Evolutionary conservation across 2,113 vertebrate species (phyloP).

Genomic region (Cyprinodon variegatus): DNA sequence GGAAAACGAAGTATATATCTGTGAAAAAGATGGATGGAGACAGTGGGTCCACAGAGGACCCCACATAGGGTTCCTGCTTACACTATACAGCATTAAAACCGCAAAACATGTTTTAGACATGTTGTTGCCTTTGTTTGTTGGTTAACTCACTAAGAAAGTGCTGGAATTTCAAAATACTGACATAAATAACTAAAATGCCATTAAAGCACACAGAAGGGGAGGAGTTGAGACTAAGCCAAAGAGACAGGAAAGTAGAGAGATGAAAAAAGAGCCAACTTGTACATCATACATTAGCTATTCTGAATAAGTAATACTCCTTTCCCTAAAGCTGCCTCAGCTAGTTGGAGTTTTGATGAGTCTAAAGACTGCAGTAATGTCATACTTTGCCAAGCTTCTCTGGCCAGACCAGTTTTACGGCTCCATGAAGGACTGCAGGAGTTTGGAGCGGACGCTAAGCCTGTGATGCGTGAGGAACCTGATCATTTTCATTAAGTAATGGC

Average conservation of each 20-base stretch:
- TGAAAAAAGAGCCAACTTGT: conserved; percentile 48
- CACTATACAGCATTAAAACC: neutral
- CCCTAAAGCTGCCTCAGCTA: conserved; percentile 67
- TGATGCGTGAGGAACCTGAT: conserved; percentile 73
- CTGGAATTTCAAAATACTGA: neutral
- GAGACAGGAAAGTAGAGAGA: conserved; percentile 24
- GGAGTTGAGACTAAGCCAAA: conserved; percentile 38
- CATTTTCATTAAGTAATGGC: conserved; percentile 81
- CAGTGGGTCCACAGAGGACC: too few species aligned
- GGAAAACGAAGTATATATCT: too few species aligned
- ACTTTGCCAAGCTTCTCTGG: conserved; percentile 46
- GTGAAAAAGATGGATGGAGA: too few species aligned
- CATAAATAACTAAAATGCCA: conserved; percentile 17
- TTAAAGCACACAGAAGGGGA: conserved; percentile 24
- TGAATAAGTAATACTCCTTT: conserved; percentile 74
- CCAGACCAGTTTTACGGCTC: conserved; percentile 61
- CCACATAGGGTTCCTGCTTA: neutral
- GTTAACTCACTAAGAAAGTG: neutral
- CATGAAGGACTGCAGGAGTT: conserved; percentile 48
- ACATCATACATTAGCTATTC: conserved; percentile 68
- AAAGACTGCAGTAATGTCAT: conserved; percentile 65
- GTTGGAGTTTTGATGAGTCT: conserved; percentile 59
- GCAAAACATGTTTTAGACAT: neutral
- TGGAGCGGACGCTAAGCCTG: conserved; percentile 41
- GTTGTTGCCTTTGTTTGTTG: neutral